Conservation (phyloP, 2,113 vertebrate genomes). For the Cettia cetti region DNA sequence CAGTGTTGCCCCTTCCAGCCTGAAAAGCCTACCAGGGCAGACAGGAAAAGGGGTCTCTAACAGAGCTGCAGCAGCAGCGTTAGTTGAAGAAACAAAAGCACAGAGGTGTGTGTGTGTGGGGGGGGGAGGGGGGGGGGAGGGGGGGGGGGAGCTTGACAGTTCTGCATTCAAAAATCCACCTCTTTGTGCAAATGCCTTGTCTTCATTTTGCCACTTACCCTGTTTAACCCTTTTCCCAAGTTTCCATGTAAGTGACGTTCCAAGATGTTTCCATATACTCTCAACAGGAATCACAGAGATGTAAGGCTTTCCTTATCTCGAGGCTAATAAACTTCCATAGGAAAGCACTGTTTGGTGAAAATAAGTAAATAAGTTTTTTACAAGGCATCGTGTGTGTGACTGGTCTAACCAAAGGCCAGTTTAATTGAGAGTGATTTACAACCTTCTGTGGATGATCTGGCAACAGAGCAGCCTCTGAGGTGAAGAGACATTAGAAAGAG, state of each 20-base stretch:
- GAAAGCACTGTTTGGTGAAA: background rate
- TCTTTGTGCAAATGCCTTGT: background rate
- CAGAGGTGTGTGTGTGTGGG: no score
- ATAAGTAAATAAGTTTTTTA: background rate
- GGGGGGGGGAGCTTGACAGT: no score
- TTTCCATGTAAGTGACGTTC: accelerated
- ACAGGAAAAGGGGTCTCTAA: background rate
- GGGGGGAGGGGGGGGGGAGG: no score
- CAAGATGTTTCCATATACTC: background rate
- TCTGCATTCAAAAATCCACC: background rate
- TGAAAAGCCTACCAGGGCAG: background rate
- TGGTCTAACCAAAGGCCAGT: background rate
- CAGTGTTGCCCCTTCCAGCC: background rate
- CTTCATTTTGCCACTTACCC: background rate
- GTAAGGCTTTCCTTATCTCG: background rate
- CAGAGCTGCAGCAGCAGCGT: background rate
- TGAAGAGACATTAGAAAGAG: background rate
- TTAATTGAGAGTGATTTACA: background rate
- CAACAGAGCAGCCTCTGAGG: background rate
- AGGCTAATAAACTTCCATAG: background rate
- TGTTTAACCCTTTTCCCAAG: background rate
- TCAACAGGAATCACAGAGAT: background rate
- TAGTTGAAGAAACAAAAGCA: background rate
- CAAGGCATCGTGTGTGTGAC: background rate
- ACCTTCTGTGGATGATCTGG: background rate